A percentile compares a stretch with the other conserved stretches of the same genome.
Conservation (phyloP, 2,113 vertebrate species). For the Mormyrus lacerda region DNA sequence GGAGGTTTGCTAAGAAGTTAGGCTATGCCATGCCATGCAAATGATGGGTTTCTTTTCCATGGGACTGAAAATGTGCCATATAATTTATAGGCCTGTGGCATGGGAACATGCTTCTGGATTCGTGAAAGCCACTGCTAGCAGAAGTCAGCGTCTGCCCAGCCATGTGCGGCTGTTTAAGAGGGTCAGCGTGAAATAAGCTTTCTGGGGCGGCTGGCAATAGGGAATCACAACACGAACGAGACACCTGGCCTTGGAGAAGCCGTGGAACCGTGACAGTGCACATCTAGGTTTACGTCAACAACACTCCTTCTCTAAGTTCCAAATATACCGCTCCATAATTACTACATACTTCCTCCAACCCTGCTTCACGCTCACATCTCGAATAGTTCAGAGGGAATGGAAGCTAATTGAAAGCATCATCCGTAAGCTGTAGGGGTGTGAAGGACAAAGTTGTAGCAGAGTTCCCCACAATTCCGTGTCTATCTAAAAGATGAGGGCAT, state of each 20-base stretch:
- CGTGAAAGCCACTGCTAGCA: not conserved
- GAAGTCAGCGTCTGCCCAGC: not conserved
- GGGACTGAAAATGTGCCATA: not conserved
- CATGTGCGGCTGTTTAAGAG: not conserved
- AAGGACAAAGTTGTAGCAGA: not conserved
- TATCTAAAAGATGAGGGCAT: not conserved
- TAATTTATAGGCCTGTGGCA: not conserved
- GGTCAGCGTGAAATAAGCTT: not conserved
- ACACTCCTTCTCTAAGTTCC: not conserved
- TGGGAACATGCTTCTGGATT: not conserved
- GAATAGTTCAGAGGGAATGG: not conserved
- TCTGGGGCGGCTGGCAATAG: not conserved
- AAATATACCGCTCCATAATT: not conserved
- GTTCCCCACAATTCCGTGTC: not conserved
- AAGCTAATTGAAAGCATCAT: not conserved
- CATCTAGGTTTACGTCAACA: not conserved
- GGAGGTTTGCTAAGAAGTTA: conserved; percentile 10
- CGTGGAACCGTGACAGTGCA: not conserved
- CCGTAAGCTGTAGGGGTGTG: not conserved
- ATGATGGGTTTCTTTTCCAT: conserved; percentile 25
- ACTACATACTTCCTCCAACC: not conserved
- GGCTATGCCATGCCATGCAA: conserved; percentile 5
- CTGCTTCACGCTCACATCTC: not conserved
- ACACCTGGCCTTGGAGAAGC: not conserved
- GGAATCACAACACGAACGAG: not conserved